Conservation (phyloP, 1,140 invertebrate species). For the Ceratina japonica region DNA sequence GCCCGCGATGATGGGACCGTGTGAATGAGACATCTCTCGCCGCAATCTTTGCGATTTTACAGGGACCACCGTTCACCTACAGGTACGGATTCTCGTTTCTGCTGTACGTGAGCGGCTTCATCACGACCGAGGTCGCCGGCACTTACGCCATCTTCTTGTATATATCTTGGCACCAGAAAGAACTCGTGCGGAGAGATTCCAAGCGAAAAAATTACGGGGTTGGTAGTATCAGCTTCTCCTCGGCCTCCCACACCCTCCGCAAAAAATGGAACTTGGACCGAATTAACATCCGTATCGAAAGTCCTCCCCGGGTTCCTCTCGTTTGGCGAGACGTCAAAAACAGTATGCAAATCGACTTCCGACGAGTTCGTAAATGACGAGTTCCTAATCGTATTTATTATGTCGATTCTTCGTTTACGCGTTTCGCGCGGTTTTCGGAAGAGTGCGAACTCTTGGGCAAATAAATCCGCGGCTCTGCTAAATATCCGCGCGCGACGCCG, state of each 20-base stretch:
- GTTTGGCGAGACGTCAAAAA: constrained; percentile 9
- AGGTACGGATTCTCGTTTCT: constrained; percentile 93
- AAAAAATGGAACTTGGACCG: background rate
- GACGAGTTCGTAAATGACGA: too few relatives aligned
- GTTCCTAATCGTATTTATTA: background rate
- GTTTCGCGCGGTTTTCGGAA: background rate
- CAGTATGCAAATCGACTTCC: background rate
- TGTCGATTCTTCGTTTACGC: background rate
- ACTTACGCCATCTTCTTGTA: constrained; percentile 93
- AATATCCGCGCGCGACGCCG: background rate
- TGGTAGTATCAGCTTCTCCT: constrained; percentile 55
- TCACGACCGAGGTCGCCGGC: constrained; percentile 90
- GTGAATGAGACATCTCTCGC: constrained; percentile 39
- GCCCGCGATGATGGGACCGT: constrained; percentile 13
- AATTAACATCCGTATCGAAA: constrained; percentile 23
- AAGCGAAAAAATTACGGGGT: constrained; percentile 75
- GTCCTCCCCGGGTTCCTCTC: background rate
- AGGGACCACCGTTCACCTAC: constrained; percentile 90
- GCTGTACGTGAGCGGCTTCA: constrained; percentile 90
- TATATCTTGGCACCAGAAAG: constrained; percentile 86
- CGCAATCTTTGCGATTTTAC: constrained; percentile 72
- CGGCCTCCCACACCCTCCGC: too few relatives aligned
- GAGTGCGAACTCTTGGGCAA: background rate
- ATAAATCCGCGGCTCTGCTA: constrained; percentile 13
- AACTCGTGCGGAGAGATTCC: constrained; percentile 77